Base-by-base conservation (phyloP, 2,113 vertebrate genomes). In the Piprites chloris region DNA sequence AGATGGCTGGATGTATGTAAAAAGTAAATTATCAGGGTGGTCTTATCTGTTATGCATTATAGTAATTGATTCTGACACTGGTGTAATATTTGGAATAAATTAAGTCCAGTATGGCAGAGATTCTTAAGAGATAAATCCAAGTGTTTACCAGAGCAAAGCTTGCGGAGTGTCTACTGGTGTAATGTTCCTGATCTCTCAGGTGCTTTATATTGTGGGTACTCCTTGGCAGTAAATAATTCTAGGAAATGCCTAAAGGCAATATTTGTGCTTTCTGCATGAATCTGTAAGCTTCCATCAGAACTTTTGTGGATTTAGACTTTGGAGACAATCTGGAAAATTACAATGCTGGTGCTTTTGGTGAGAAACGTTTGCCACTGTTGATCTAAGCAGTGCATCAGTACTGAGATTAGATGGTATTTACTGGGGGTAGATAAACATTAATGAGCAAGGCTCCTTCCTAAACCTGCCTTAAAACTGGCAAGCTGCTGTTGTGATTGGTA, bases 1-100 rank as follows among this genome's bases (percentile, higher is more conserved):
- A 98, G 97, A 97, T 99, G 99, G 99, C 98, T 99, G 96, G 99
- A 99, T 94, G 99, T 99, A 98, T 92, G 99, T 93, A 90, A 91
- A 96, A 95, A 95, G 69, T 93, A 92, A 95, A 87, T 94, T 86
- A 91, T 96, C 85, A 76, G 93, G 90, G 94, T 94, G 92, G 88
- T 97, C 91, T 94, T 95, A 94, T 93, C 92, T 93, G 73, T 91
- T 93, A 80, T 91, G 95, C 91, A 93, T 96, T 96, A 85, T 39
- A 94, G 80, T 96, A 96, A 97, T 96, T 97, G 92, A 93, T 92
- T 93, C 68, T 94, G 96, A 93, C 11, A 0, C 0, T 11, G 80
- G 79, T 90, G 44, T 95, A 83, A 95, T 96, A 96, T 96, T 95
- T 95, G 8, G 33, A 92, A 77, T 90, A 94, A 96, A 97, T 96